Evolutionary conservation across 2,797 vertebrate species (phyloP).

Genomic region (Karalla daura): DNA sequence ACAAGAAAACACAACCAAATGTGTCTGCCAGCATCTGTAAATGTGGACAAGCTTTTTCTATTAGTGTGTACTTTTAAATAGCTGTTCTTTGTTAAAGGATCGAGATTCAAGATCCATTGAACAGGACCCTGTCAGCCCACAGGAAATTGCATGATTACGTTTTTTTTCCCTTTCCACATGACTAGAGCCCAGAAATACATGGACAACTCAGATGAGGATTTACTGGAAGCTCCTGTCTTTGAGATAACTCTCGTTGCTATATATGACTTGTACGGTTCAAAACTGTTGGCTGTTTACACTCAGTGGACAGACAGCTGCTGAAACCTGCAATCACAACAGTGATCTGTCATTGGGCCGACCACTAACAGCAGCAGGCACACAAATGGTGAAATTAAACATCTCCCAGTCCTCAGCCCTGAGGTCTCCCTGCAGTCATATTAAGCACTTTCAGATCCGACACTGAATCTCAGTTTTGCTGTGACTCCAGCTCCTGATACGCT

Average conservation of each 20-base stretch:
- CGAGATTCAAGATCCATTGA: too few species aligned
- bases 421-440: constrained; percentile 10
- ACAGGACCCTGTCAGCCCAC: constrained; percentile 22
- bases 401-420: constrained; percentile 1
- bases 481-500: too few species aligned
- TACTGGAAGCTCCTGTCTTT: background rate
- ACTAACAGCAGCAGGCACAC: constrained; percentile 30
- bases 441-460: too few species aligned
- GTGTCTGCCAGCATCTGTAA: background rate
- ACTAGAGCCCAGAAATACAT: constrained; percentile 1
- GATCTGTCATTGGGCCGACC: constrained; percentile 35
- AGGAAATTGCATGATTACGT: constrained; percentile 29
- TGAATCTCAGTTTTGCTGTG: too few species aligned
- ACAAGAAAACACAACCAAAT: background rate
- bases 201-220: background rate
- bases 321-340: constrained; percentile 57
- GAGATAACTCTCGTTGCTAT: background rate
- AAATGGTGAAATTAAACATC: constrained; percentile 24
- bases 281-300: constrained; percentile 27
- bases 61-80: constrained; percentile 15
- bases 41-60: constrained; percentile 42
- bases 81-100: constrained; percentile 60
- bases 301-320: constrained; percentile 28
- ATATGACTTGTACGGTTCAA: constrained; percentile 18
- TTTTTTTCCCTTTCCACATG: background rate